Conservation (phyloP, 2,113 vertebrate species). For the Furnarius figulus region DNA sequence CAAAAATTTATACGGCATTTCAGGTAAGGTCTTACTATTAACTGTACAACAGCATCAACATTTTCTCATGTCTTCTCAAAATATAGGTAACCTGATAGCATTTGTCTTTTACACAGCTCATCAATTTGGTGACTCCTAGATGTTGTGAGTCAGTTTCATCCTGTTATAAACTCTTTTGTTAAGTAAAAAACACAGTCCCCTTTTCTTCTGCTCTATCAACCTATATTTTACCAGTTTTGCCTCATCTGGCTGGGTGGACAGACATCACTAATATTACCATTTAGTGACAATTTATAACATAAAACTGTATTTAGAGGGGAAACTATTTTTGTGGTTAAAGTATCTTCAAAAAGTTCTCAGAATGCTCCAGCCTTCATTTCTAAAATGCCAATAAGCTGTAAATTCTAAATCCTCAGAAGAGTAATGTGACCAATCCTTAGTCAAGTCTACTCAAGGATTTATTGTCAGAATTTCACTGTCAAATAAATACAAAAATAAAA, state of each 20-base stretch:
- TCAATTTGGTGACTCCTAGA: neutral
- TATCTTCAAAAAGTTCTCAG: neutral
- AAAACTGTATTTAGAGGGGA: neutral
- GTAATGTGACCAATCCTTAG: neutral
- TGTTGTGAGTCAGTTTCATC: neutral
- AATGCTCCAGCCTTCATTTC: neutral
- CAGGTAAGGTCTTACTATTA: neutral
- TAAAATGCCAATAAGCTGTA: neutral
- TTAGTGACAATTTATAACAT: neutral
- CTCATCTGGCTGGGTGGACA: neutral
- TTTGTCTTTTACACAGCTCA: neutral
- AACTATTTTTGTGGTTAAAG: neutral
- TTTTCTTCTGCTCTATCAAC: neutral
- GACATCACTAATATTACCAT: neutral
- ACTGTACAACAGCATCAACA: neutral
- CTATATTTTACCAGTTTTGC: neutral
- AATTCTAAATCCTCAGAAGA: neutral
- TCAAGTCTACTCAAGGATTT: neutral
- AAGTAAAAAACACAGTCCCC: neutral
- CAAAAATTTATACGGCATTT: neutral
- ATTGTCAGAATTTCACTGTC: neutral
- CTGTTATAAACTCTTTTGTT: neutral
- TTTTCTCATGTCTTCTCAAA: neutral
- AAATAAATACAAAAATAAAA: neutral
- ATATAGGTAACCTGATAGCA: neutral